Evolutionary conservation across 2,113 vertebrate species (phyloP).

Genomic region (Meleagris gallopavo): DNA sequence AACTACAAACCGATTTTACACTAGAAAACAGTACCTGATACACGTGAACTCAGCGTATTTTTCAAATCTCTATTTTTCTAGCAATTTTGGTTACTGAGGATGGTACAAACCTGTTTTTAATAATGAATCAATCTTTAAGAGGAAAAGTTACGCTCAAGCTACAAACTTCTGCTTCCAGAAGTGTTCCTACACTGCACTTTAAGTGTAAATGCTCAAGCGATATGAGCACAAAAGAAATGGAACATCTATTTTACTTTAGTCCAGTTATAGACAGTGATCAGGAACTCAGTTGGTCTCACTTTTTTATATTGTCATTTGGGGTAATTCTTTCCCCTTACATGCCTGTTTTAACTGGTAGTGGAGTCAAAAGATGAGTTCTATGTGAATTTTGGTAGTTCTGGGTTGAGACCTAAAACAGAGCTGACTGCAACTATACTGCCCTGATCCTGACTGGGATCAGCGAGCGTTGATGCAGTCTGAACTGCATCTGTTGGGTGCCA

Average conservation of each 20-base stretch:
- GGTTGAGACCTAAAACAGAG: not conserved
- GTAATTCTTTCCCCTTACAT: not conserved
- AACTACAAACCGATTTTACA: conserved; percentile 70
- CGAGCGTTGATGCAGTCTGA: not conserved
- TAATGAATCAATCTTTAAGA: conserved; percentile 52
- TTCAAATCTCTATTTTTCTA: conserved; percentile 79
- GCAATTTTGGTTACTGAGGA: conserved; percentile 52
- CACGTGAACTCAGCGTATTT: conserved; percentile 78
- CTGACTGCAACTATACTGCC: not conserved
- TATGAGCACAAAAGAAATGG: not conserved
- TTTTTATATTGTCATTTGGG: not conserved
- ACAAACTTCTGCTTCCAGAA: conserved; percentile 45
- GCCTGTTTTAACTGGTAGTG: not conserved
- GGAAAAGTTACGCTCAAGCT: conserved; percentile 20
- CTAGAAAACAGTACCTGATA: conserved; percentile 60
- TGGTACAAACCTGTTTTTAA: conserved; percentile 70
- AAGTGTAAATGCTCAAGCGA: not conserved
- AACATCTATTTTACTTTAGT: not conserved
- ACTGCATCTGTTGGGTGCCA: not conserved
- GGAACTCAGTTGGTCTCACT: not conserved
- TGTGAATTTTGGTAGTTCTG: not conserved
- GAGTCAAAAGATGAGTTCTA: not conserved
- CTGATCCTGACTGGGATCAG: not conserved
- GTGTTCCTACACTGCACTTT: conserved; percentile 54
- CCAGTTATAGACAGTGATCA: not conserved